Evolutionary conservation across 2,888 invertebrate species (phyloP).

Genomic region (Dusona sp.): DNA sequence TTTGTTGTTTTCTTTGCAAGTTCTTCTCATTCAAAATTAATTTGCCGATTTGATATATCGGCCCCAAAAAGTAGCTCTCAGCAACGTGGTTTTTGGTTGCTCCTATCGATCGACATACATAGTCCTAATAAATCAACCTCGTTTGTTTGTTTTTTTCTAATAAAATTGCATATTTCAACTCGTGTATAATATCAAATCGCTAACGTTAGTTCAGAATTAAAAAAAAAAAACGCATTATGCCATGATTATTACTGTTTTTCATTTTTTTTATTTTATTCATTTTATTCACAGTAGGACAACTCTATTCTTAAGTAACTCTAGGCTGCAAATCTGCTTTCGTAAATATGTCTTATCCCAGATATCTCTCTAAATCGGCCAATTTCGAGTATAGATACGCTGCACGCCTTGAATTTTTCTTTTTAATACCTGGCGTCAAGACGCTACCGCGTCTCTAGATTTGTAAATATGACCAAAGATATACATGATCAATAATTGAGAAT

Average conservation of each 20-base stretch:
- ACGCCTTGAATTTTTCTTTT: no score
- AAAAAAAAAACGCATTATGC: conserved; percentile 25
- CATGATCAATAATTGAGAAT: no score
- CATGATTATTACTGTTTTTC: conserved; percentile 44
- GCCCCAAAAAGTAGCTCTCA: conserved; percentile 1
- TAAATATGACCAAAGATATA: no score
- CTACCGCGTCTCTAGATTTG: no score
- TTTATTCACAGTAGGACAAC: no score
- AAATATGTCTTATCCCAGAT: no score
- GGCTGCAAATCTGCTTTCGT: no score
- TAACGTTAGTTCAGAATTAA: conserved; percentile 51
- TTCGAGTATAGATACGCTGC: no score
- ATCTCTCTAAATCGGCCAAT: no score
- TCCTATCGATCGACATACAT: conserved; percentile 49
- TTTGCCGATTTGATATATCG: neutral
- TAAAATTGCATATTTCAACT: conserved; percentile 70
- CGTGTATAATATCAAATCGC: conserved; percentile 76
- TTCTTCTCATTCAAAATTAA: neutral
- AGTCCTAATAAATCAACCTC: conserved; percentile 79
- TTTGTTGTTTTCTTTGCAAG: neutral
- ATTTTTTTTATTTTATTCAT: conserved; percentile 53
- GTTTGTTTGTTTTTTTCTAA: conserved; percentile 60
- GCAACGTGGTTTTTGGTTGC: neutral
- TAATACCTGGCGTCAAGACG: no score
- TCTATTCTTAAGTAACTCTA: no score